Base-by-base conservation (phyloP, 2,888 invertebrate genomes). In the Linnaemya vulpina region DNA sequence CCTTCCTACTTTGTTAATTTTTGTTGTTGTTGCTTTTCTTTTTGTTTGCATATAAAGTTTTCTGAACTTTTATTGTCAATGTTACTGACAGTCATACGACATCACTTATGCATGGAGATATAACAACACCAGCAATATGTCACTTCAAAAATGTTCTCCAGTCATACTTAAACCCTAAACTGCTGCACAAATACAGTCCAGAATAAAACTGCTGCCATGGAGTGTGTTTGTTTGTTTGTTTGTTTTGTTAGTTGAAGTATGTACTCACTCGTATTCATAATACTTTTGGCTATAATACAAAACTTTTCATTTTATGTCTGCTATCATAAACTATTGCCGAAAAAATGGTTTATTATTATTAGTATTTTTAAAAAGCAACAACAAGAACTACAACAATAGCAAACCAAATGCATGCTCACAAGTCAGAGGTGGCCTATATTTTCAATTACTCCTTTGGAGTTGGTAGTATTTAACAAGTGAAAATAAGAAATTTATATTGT, bases 61-160 rank as follows among this genome's bases (percentile, higher is more conserved):
- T 78, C 15, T 13, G 38, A 77, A 84, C 68, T 81, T 83, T 68
- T 80, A 58, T 80, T 81, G 81, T 58, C 77, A 82, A 70, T 70
- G 70, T 78, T 73, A 78, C 80, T 78, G 77, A 78, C 80, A 84
- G 76, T 81, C 84, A 78, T 67, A 15, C 67, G 82, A 68, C 82
- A 85, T 82, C 82, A 85, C 55, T 84, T 60, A 38, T 35, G 17
- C 46, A 46, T 10, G 1, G 11, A 7, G 62, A 70, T 5, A 46
- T 11, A 46, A 53, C 53, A 60, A 71, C 62, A 67, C 53, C 62
- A 62, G 67, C 51, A 76, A 78, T 85, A 78, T 78, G 74, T 46
- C 77, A 70, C 77, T 78, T 78, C 55, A 81, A 74, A 76, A 70
- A 51, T 82, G 49, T 63, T 78, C 68, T 75, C 38, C 7, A 63